phyloP scores from a whole-genome alignment of 2,797 vertebrate genomes.

The Girardinus metallicus region DNA sequence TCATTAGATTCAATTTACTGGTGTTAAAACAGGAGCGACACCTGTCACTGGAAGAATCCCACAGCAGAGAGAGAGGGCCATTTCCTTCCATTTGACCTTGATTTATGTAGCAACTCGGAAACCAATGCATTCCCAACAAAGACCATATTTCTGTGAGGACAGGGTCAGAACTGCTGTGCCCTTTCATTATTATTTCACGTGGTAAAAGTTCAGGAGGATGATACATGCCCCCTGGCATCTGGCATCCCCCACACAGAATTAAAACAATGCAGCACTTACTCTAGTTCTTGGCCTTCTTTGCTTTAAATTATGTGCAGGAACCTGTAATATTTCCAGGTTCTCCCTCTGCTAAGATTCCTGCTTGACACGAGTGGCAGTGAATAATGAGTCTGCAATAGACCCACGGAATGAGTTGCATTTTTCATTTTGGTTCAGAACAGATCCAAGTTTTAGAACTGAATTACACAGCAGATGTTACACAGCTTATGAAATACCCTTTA shows the following conservation, averaged over 20 bases:
- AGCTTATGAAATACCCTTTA: conserved; percentile 57
- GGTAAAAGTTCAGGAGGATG: conserved; percentile 30
- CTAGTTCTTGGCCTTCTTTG: conserved; percentile 30
- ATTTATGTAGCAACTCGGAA: conserved; percentile 40
- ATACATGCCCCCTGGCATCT: conserved; percentile 27
- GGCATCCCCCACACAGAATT: conserved; percentile 41
- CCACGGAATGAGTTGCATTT: conserved; percentile 60
- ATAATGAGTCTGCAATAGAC: conserved; percentile 60
- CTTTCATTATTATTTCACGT: conserved; percentile 18
- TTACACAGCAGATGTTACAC: conserved; percentile 52
- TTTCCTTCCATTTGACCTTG: conserved; percentile 48
- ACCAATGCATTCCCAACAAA: conserved; percentile 39
- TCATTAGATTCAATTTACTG: conserved; percentile 17
- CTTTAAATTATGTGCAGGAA: conserved; percentile 44
- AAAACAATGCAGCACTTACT: conserved; percentile 31
- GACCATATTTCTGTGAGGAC: conserved; percentile 43
- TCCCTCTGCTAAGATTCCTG: conserved; percentile 42
- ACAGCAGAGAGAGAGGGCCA: conserved; percentile 21
- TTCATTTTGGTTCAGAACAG: conserved; percentile 52
- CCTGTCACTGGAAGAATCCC: conserved; percentile 21
- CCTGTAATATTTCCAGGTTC: conserved; percentile 50
- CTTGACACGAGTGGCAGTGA: conserved; percentile 56
- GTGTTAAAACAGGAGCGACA: conserved; percentile 33
- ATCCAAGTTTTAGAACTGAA: conserved; percentile 53
- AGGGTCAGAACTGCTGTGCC: conserved; percentile 21